Evolutionary conservation across 2,888 invertebrate genomes (phyloP), one percentile per base, ranked within the genome.

Genomic region (Amphipoea lucens): DNA sequence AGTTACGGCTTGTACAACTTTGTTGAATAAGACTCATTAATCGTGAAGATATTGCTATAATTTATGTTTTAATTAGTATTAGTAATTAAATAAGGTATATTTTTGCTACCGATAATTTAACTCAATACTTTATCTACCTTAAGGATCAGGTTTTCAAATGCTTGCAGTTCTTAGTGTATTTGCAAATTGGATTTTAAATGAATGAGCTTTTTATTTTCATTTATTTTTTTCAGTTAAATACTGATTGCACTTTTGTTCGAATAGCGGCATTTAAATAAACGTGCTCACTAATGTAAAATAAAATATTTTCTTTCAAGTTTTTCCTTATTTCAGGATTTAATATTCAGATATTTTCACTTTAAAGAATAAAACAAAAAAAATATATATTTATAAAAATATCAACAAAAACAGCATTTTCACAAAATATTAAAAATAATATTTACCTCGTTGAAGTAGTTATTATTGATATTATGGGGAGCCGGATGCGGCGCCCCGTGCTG

Each of bases 401-500:
- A 54, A 54, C 6, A 68, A 40, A 29, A 42, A 20, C 14, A 17
- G 2, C 0, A 40, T 73, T 66, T 70, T 40, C 51, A 36, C 60
- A 2, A 40, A 74, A 78, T 70, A 87, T 68, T 65, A 76, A 83
- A 75, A 67, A 66, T 51, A 29, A 70, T 68, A 85, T 83, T 94
- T 96, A 97, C 97, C 97, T 97, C 97, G 92, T 96, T 96, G 94
- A 94, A 96, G 91, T 96, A 96, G 90, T 92, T 93, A 92, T 95
- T 96, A 92, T 93, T 95, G 89, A 93, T 95, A 92, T 96, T 96
- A 87, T 96, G 95, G 79, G 94, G 90, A 84, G 91, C 96, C 89
- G 96, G 96, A 94, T 96, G 95, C 90, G 95, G 86, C 88, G 92
- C 95, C 95, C 95, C 96, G 91, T 95, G 94, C 91, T 96, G 96